These are phyloP conservation scores for Poliocrania exsul DNA, from an alignment of 2,797 vertebrate species.

Conservation along the genomic window DNA sequence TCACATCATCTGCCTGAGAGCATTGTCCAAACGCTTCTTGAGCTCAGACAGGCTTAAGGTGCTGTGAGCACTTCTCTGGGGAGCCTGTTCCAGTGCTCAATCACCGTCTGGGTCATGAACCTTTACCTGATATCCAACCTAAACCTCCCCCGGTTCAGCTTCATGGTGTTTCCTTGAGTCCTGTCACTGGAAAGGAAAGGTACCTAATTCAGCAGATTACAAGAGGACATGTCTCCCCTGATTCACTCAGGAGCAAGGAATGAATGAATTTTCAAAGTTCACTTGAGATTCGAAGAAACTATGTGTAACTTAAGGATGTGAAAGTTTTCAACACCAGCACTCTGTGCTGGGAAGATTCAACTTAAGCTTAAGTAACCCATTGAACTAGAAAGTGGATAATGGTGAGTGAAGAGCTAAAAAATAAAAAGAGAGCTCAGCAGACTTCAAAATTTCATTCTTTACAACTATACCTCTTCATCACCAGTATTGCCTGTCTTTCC, in stretches of 20 bases:
- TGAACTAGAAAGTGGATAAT: not conserved
- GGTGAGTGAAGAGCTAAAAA: not conserved
- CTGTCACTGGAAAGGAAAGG: not conserved
- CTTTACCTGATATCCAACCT: not conserved
- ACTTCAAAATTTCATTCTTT: not conserved
- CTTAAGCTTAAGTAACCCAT: rapidly evolving
- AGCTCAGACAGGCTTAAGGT: not conserved
- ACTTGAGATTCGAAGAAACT: not conserved
- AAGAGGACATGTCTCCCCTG: not conserved
- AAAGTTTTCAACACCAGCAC: not conserved
- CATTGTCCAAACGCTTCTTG: not conserved
- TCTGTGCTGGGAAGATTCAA: not conserved
- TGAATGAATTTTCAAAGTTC: not conserved
- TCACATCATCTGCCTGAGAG: not conserved
- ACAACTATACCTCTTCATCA: not conserved
- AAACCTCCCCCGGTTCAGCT: not conserved
- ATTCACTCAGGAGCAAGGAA: not conserved
- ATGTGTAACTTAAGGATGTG: rapidly evolving
- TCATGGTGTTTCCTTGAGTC: not conserved
- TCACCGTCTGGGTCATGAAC: not conserved
- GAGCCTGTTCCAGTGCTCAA: not conserved
- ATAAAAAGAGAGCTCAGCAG: not conserved
- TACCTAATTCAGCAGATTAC: not conserved
- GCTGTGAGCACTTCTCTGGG: not conserved
- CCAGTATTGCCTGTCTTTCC: not conserved